Conservation (phyloP, 2,888 invertebrate genomes). For the Drosophila antonietae region DNA sequence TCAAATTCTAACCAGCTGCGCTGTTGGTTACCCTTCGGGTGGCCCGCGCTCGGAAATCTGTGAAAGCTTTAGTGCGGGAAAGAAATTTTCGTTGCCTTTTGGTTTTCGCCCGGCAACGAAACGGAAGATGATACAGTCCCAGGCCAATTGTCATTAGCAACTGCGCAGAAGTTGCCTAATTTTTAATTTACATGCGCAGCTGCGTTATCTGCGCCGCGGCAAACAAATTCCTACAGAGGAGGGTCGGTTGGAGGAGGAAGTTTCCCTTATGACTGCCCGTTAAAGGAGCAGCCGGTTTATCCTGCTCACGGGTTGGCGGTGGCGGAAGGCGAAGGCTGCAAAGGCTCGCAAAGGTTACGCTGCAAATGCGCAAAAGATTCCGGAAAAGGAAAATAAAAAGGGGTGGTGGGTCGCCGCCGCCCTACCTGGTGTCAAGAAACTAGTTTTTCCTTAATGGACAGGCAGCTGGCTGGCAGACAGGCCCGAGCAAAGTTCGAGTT, state of each 20-base stretch:
- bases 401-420: conserved; percentile 54
- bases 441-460: conserved; percentile 73
- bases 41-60: not conserved
- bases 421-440: conserved; percentile 51
- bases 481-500: conserved; percentile 3
- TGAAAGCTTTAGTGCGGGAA: conserved; percentile 31
- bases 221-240: conserved; percentile 24
- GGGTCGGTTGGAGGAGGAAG: conserved; percentile 49
- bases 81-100: conserved; percentile 15
- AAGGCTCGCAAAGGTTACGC: conserved; percentile 21
- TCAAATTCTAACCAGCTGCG: conserved; percentile 44
- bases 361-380: conserved; percentile 59
- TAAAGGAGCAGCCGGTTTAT: conserved; percentile 72
- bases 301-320: conserved; percentile 68
- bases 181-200: conserved; percentile 70
- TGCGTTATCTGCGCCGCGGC: conserved; percentile 55
- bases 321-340: conserved; percentile 50
- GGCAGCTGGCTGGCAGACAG: conserved; percentile 42
- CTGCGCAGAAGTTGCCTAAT: conserved; percentile 57
- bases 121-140: conserved; percentile 40
- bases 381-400: conserved; percentile 40
- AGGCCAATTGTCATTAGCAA: conserved; percentile 40
- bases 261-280: conserved; percentile 20
- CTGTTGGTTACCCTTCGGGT: conserved; percentile 26
- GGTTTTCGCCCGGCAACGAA: conserved; percentile 23